Conservation (phyloP, 1,140 invertebrate species). For the Sarcophaga peregrina region DNA sequence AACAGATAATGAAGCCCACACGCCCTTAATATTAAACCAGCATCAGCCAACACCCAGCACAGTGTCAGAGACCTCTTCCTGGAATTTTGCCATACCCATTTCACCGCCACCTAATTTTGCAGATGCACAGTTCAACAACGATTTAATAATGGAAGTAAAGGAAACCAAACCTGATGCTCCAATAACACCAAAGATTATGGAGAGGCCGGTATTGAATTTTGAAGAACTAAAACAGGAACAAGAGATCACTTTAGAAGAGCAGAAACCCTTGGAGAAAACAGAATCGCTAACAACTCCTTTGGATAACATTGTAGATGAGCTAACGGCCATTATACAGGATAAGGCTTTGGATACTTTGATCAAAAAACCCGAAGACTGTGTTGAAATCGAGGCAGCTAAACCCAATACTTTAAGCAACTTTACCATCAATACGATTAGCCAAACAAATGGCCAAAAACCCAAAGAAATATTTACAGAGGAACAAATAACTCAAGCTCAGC, state of each 20-base stretch:
- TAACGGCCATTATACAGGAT: slow-evolving; percentile 58
- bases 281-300: slow-evolving; percentile 46
- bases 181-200: slow-evolving; percentile 49
- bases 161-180: slow-evolving; percentile 26
- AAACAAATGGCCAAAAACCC: slow-evolving; percentile 31
- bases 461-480: neutral
- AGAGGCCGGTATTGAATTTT: slow-evolving; percentile 46
- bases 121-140: slow-evolving; percentile 44
- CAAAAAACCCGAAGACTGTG: slow-evolving; percentile 47
- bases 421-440: slow-evolving; percentile 51
- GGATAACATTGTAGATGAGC: slow-evolving; percentile 59
- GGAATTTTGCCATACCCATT: slow-evolving; percentile 62
- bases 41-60: slow-evolving; percentile 46
- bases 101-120: slow-evolving; percentile 62
- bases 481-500: neutral
- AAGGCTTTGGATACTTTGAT: slow-evolving; percentile 62
- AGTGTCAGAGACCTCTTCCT: slow-evolving; percentile 55
- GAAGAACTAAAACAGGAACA: slow-evolving; percentile 29
- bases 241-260: slow-evolving; percentile 1
- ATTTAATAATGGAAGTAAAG: neutral
- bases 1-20: slow-evolving; percentile 43
- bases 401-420: slow-evolving; percentile 62
- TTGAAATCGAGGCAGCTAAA: slow-evolving; percentile 58
- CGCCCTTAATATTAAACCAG: slow-evolving; percentile 20
- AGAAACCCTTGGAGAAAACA: neutral